Conservation (phyloP, 2,797 vertebrate genomes). For the Anguilla anguilla region DNA sequence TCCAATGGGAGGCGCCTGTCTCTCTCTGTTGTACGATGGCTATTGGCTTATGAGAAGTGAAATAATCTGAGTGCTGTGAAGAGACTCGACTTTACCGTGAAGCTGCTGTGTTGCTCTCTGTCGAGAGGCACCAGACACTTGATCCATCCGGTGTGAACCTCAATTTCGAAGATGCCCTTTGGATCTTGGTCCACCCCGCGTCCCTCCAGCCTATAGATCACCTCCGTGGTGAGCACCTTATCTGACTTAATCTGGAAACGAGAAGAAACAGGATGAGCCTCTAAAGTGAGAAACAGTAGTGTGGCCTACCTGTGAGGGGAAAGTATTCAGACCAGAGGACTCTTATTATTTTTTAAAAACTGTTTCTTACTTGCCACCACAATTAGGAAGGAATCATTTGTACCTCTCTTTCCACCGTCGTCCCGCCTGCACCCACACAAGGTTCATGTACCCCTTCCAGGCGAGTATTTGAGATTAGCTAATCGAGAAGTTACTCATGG, state of each 20-base stretch:
- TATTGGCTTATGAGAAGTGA: neutral
- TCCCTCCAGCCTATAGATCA: conserved; percentile 95
- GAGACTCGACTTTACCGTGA: conserved; percentile 72
- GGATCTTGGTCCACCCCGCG: conserved; percentile 93
- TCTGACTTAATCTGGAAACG: conserved; percentile 89
- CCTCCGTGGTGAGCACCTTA: conserved; percentile 84
- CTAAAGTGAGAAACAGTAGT: neutral
- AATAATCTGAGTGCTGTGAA: neutral
- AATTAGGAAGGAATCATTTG: neutral
- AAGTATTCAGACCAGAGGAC: neutral
- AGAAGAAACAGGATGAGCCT: neutral
- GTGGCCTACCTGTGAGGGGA: neutral
- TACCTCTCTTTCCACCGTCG: neutral
- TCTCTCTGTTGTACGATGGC: neutral
- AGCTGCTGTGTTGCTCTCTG: conserved; percentile 85
- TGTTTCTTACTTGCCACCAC: neutral
- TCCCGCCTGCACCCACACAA: neutral
- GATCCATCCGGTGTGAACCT: conserved; percentile 87
- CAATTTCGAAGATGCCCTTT: conserved; percentile 90
- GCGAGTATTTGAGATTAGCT: neutral
- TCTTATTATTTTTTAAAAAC: neutral
- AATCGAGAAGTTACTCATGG: neutral
- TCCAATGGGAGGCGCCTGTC: neutral
- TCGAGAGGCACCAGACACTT: conserved; percentile 89
- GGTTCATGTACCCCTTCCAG: neutral